Evolutionary conservation across 1,140 invertebrate genomes (phyloP), one percentile per base, ranked within the genome.

Genomic region (Drosophila baimaii): DNA sequence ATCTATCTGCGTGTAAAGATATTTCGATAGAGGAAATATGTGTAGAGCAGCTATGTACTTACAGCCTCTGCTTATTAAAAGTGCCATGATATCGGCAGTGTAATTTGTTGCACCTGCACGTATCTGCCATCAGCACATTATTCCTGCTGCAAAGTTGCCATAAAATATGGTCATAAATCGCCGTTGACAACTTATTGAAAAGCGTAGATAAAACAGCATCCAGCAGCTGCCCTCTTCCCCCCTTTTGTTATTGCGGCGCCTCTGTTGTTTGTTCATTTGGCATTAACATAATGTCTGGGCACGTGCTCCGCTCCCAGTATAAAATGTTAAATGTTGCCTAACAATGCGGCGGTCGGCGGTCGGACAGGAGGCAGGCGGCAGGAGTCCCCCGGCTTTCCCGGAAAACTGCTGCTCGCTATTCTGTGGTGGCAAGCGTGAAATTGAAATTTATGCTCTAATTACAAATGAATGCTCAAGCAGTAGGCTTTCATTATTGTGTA

Each of bases 401-500:
- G 61, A 66, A 69, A 52, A 66, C 65, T 66, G 61, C 7, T 66
- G 61, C 7, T 66, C 27, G 44, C 61, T 51, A 21, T 55, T 57
- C 61, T 43, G 74, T 54, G 62, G 51, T 61, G 64, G 79, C 78
- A 78, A 79, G 74, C 82, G 82, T 85, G 78, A 86, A 85, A 85
- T 85, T 79, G 55, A 85, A 85, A 85, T 81, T 79, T 79, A 86
- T 86, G 69, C 78, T 79, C 68, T 85, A 85, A 85, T 85, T 85
- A 81, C 73, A 62, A 75, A 47, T 44, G 68, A 70, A 71, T 61
- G 55, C 44, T 35, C 49, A 46, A 61, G 57, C 61, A 57, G 63
- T 64, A 64, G 59, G 64, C 59, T 74, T 63, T 43, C 49, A 65
- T 77, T 66, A 43, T 84, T 70, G 43, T 73, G 64, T 81, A 86